These are phyloP conservation scores for Melanostigma gelatinosum DNA, from an alignment of 2,113 vertebrate species.

Conservation along the genomic window DNA sequence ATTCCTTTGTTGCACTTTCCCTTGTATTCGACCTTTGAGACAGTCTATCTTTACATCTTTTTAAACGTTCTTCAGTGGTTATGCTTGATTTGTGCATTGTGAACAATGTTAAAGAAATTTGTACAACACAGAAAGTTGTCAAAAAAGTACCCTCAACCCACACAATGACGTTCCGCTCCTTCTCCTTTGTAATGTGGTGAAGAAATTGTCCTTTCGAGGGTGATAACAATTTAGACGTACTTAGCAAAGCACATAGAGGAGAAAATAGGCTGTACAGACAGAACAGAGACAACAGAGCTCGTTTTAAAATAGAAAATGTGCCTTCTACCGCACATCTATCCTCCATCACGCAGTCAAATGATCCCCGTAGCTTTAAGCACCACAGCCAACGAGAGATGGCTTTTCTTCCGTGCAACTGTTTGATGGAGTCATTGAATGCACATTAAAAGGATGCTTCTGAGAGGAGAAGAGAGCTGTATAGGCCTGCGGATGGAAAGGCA, in stretches of 20 bases:
- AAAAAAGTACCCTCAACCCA: conserved; percentile 13
- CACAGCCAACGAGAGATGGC: neutral
- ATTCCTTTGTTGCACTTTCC: conserved; percentile 12
- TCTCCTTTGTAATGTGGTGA: conserved; percentile 9
- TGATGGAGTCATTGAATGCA: conserved; percentile 37
- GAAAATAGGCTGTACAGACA: conserved; percentile 11
- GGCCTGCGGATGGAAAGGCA: neutral
- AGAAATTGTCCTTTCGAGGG: neutral
- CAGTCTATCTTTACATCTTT: conserved; percentile 6
- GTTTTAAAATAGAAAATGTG: conserved; percentile 23
- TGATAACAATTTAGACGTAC: conserved; percentile 10
- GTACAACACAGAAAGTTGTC: conserved; percentile 25
- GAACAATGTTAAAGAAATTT: conserved; percentile 20
- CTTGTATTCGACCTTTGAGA: neutral
- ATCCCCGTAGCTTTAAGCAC: conserved; percentile 27
- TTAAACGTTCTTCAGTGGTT: neutral
- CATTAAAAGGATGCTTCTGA: conserved; percentile 3
- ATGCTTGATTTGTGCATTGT: neutral
- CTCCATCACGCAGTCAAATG: conserved; percentile 30
- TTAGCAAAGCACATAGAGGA: conserved; percentile 19
- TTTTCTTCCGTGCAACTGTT: conserved; percentile 30
- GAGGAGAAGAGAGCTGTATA: neutral
- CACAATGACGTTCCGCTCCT: conserved; percentile 1
- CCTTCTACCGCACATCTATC: conserved; percentile 30
- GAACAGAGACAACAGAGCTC: conserved; percentile 11